Conservation (phyloP, 2,888 invertebrate species). For the Microplitis manilae region DNA sequence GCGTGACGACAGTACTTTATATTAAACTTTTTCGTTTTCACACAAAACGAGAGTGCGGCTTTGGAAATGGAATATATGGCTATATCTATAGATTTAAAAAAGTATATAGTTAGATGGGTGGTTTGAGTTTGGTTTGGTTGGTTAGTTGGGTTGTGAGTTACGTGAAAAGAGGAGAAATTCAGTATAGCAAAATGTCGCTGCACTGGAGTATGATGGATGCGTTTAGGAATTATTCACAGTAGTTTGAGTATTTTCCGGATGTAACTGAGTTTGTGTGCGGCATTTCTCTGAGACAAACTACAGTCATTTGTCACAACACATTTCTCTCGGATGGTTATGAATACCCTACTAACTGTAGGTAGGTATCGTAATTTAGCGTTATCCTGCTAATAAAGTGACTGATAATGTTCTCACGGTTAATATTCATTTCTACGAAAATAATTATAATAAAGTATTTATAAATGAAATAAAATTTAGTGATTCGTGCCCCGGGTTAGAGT, state of each 20-base stretch:
- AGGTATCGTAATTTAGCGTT: slow-evolving; percentile 2
- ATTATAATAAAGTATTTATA: no score
- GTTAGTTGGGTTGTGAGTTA: background rate
- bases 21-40: slow-evolving; percentile 30
- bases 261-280: slow-evolving; percentile 21
- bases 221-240: slow-evolving; percentile 27
- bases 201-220: slow-evolving; percentile 37
- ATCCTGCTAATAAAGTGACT: slow-evolving; percentile 22
- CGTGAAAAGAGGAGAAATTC: slow-evolving; percentile 14
- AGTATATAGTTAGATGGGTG: background rate
- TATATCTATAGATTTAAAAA: slow-evolving; percentile 7
- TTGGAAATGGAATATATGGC: slow-evolving; percentile 18
- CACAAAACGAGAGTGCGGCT: slow-evolving; percentile 26
- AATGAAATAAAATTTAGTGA: no score
- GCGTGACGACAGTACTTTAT: slow-evolving; percentile 25
- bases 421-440: background rate
- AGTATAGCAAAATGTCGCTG: slow-evolving; percentile 28
- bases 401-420: slow-evolving; percentile 7
- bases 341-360: background rate
- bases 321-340: background rate
- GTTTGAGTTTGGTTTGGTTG: background rate
- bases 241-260: slow-evolving; percentile 38
- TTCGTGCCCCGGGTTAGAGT: background rate
- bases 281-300: slow-evolving; percentile 29
- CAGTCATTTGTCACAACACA: slow-evolving; percentile 38